A percentile compares a stretch with the other conserved stretches of the same genome.
These are phyloP conservation scores for Yponomeuta sedellus DNA, from an alignment of 2,888 invertebrate species.

Conservation along the genomic window DNA sequence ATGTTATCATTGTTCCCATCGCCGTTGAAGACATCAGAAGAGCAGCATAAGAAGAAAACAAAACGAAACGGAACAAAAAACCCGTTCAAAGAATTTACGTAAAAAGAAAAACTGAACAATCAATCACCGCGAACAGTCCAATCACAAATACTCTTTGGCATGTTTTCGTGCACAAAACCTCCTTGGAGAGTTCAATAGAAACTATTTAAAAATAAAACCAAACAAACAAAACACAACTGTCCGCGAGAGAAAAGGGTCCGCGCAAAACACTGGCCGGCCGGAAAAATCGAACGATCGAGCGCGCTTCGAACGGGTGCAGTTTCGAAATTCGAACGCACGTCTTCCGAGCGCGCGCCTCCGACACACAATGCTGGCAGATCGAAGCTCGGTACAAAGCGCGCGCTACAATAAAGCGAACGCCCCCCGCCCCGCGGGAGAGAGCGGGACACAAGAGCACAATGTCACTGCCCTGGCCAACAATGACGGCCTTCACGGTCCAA, in stretches of 20 bases:
- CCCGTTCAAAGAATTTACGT: constrained; percentile 33
- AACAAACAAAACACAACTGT: constrained; percentile 1
- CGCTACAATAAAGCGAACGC: constrained; percentile 72
- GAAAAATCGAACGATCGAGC: constrained; percentile 38
- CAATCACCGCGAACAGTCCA: constrained; percentile 53
- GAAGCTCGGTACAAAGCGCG: constrained; percentile 75
- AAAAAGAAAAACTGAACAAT: constrained; percentile 33
- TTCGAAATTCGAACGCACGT: constrained; percentile 39
- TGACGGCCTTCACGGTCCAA: constrained; percentile 55
- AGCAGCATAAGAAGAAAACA: constrained; percentile 28
- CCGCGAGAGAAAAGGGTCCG: constrained; percentile 29
- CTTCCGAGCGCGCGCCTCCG: constrained; percentile 49
- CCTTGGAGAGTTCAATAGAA: constrained; percentile 15
- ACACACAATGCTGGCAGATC: constrained; percentile 75
- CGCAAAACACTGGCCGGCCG: neutral
- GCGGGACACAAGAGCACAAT: constrained; percentile 73
- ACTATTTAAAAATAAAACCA: neutral
- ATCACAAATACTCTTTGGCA: constrained; percentile 67
- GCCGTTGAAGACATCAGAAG: constrained; percentile 61
- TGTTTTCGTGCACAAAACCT: constrained; percentile 49
- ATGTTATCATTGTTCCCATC: constrained; percentile 69
- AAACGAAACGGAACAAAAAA: constrained; percentile 35
- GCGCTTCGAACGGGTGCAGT: constrained; percentile 14
- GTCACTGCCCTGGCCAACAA: constrained; percentile 74
- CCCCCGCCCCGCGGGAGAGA: constrained; percentile 62